These are phyloP conservation scores for Leptothorax acervorum DNA, from an alignment of 2,888 invertebrate species.

Conservation along the genomic window DNA sequence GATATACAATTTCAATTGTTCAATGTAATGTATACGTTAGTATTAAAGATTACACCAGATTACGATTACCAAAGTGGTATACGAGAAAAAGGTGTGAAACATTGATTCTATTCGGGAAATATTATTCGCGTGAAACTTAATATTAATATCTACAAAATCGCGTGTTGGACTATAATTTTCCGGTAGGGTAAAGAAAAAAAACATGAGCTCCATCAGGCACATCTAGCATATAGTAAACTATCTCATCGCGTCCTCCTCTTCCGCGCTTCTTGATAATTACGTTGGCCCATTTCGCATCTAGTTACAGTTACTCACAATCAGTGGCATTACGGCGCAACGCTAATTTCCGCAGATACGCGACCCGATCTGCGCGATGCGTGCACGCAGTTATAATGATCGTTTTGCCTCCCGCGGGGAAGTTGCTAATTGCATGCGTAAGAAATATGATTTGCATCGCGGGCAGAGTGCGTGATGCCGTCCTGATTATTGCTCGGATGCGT, in stretches of 20 bases:
- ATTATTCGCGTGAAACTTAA: neutral
- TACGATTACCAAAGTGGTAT: neutral
- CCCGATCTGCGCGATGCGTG: slow-evolving; percentile 13
- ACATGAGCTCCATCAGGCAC: neutral
- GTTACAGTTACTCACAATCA: slow-evolving; percentile 55
- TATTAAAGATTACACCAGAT: neutral
- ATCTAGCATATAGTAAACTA: neutral
- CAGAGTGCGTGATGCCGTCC: neutral
- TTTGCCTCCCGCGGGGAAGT: slow-evolving; percentile 3
- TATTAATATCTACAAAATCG: slow-evolving; percentile 1
- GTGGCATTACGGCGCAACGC: slow-evolving; percentile 32
- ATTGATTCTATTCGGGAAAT: neutral
- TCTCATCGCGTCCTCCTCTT: slow-evolving; percentile 34
- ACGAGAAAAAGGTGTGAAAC: neutral
- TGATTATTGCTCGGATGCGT: neutral
- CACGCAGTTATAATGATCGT: slow-evolving; percentile 24
- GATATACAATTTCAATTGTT: neutral
- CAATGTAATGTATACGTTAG: neutral
- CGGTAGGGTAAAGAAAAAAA: neutral
- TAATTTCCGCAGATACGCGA: slow-evolving; percentile 50
- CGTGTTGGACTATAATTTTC: neutral
- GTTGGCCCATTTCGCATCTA: slow-evolving; percentile 46
- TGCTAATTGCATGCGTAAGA: slow-evolving; percentile 28
- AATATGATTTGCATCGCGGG: slow-evolving; percentile 29
- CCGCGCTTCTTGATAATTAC: slow-evolving; percentile 42